Base-by-base conservation (phyloP, 2,113 vertebrate species). In the Xenopus laevis region DNA sequence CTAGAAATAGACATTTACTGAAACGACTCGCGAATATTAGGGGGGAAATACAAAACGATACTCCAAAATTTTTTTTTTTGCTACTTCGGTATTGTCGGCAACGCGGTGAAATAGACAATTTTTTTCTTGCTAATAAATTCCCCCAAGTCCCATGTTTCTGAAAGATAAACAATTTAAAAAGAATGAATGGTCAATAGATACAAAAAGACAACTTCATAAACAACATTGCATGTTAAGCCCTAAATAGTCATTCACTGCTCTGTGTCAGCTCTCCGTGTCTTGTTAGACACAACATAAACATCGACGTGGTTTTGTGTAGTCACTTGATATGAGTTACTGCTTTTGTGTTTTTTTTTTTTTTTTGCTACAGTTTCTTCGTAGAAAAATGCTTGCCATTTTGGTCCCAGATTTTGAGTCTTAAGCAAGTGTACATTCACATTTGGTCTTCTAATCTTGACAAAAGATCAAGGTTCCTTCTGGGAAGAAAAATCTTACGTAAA, bases 351-450 rank as follows among this genome's bases (percentile, higher is more conserved):
- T 40, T 40, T 2, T 40, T 27, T 27, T 27, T 27, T 27, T 40
- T 6, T 40, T 40, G 33, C 33, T 79, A 82, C 50, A 63, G 59
- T 45, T 44, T 88, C 86, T 84, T 89, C 84, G 79, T 82, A 87
- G 73, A 72, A 85, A 55, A 85, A 46, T 82, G 78, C 23, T 27
- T 27, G 23, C 81, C 68, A 65, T 80, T 90, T 96, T 96, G 94
- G 93, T 96, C 94, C 92, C 93, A 89, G 88, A 85, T 83, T 82
- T 80, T 86, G 83, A 89, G 92, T 92, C 90, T 90, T 92, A 93
- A 27, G 90, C 91, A 96, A 94, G 93, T 89, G 91, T 94, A 97
- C 95, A 97, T 96, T 97, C 94, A 94, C 74, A 85, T 89, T 90
- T 91, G 87, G 89, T 87, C 87, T 88, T 88, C 84, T 82, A 78